Conservation (phyloP, 2,888 invertebrate species). For the Melitaea athalia region DNA sequence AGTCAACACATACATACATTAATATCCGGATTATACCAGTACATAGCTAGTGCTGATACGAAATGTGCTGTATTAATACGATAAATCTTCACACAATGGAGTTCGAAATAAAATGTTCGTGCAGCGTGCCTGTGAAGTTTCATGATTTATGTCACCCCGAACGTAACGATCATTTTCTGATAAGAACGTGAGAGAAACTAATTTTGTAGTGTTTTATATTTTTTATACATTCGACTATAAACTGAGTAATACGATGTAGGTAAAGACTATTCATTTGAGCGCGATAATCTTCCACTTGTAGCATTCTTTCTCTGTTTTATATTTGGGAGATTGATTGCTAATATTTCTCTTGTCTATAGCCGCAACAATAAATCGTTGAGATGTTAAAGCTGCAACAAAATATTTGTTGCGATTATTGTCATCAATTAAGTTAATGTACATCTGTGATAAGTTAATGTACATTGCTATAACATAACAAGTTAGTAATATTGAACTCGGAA, state of each 20-base stretch:
- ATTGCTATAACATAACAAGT: no score
- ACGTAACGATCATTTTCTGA: slow-evolving; percentile 23
- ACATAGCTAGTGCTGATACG: slow-evolving; percentile 38
- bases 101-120: slow-evolving; percentile 49
- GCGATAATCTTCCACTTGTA: no score
- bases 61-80: slow-evolving; percentile 48
- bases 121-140: slow-evolving; percentile 45
- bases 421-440: no score
- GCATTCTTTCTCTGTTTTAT: no score
- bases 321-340: no score
- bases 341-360: no score
- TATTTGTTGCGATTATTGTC: no score
- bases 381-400: no score
- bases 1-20: slow-evolving; percentile 17
- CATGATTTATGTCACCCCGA: slow-evolving; percentile 44
- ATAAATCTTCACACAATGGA: slow-evolving; percentile 52
- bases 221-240: not conserved
- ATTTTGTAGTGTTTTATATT: not conserved
- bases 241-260: not conserved
- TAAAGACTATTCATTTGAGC: no score
- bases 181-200: slow-evolving; percentile 8
- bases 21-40: slow-evolving; percentile 24
- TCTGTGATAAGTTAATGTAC: no score
- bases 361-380: no score
- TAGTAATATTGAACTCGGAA: no score